Conservation (phyloP, 2,888 invertebrate genomes). For the Polyommatus iphigenia region DNA sequence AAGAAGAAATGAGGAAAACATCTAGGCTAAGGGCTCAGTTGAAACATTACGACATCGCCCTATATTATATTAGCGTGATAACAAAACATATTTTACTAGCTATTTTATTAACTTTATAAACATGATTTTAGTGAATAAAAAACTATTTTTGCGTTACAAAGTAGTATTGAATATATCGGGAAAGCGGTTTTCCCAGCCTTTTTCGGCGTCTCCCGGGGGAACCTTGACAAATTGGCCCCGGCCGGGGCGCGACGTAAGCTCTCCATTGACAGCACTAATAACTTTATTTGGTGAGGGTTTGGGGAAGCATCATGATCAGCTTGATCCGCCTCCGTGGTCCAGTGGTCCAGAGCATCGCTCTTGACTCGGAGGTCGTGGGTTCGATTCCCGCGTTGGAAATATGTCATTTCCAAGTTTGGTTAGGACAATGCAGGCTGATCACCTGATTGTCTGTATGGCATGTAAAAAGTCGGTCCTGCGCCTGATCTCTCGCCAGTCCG, state of each 20-base stretch:
- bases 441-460: too few species aligned
- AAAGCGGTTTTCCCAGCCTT: background rate
- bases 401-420: too few species aligned
- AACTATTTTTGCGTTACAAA: background rate
- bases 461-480: too few species aligned
- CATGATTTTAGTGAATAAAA: background rate
- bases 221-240: background rate
- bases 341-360: too few species aligned
- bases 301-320: background rate
- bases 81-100: background rate
- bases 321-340: too few species aligned
- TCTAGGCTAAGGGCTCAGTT: too few species aligned
- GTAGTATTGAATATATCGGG: background rate
- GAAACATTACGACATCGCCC: too few species aligned
- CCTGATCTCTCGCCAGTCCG: too few species aligned
- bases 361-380: too few species aligned
- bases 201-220: background rate
- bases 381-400: too few species aligned
- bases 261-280: background rate
- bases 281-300: background rate
- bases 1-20: too few species aligned
- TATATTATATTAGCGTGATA: background rate
- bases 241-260: background rate
- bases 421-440: too few species aligned
- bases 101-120: background rate